Evolutionary conservation across 23 tunicate genomes (phyloP), one percentile per base, ranked within the genome.

Genomic region (Diplosoma virens): DNA sequence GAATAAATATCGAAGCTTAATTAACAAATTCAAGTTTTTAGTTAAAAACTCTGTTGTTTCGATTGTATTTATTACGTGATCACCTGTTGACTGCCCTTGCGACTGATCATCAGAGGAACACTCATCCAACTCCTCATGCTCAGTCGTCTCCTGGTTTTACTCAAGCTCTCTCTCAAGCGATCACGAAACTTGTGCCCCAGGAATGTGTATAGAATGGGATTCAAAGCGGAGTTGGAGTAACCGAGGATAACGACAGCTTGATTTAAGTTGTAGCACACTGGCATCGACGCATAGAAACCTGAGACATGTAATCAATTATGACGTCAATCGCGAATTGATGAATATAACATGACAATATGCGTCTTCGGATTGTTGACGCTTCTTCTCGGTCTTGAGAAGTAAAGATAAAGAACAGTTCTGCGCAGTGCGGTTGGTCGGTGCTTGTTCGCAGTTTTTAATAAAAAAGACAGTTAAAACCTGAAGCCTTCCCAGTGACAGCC

Each of bases 151-250:
- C 77, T 73, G 9, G 96, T 82, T 60, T 66, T 60, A 11, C 58
- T 28, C 17, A 92, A 25, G 37, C 97, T 92, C 75, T 85, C 79
- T 59, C 54, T 56, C 4, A 92, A 66, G 1, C 97, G 48, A 16
- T 82, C 80, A 5, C 69, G 50, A 54, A 92, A 92, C 68, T 92
- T 84, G 58, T 92, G 85, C 3, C 97, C 90, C 34, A 92, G 73
- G 68, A 92, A 92, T n/a, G 83, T 92, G 83, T 92, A 92, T 69
- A 92, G 74, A 47, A 92, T 76, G 32, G 97, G 97, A 67, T 92
- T 92, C 33, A 92, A 80, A 18, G 97, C 97, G 25, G 97, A 85
- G 60, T 92, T 92, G 0, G 92, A 52, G 71, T 75, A 92, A 6
- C 88, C 90, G 25, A 92, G 41, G 18, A 90, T 87, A 30, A 60